Conservation (phyloP, 2,797 vertebrate species). For the Euthynnus affinis region DNA sequence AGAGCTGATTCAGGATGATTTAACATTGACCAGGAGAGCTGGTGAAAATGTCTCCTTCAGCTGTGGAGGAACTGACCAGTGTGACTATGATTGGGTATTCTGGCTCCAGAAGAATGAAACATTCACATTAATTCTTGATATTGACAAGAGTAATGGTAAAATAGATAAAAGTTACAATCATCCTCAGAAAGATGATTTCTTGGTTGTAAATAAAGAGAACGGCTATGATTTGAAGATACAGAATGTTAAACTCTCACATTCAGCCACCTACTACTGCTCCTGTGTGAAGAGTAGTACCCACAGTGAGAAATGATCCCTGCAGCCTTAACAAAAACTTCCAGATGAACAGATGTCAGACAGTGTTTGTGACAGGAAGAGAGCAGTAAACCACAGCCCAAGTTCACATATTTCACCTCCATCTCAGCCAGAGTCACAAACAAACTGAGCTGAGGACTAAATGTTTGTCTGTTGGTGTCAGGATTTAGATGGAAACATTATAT, state of each 20-base stretch:
- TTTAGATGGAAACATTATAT: background rate
- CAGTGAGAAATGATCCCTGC: constrained; percentile 33
- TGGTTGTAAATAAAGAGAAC: background rate
- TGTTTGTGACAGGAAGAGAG: background rate
- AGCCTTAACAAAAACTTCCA: constrained; percentile 46
- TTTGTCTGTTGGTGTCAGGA: no score
- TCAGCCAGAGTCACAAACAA: constrained; percentile 1
- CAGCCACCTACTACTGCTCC: constrained; percentile 40
- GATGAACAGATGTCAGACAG: constrained; percentile 6
- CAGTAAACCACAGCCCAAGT: constrained; percentile 18
- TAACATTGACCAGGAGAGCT: constrained; percentile 39
- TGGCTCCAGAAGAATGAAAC: constrained; percentile 47
- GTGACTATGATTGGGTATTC: rapidly evolving
- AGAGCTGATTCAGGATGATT: constrained; percentile 26
- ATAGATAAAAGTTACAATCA: background rate
- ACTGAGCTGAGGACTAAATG: background rate
- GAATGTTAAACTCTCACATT: background rate
- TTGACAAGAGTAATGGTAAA: rapidly evolving
- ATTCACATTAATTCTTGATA: background rate
- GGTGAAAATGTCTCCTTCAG: constrained; percentile 18
- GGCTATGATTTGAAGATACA: constrained; percentile 6
- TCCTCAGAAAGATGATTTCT: constrained; percentile 33
- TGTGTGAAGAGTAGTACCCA: background rate
- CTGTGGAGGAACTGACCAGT: constrained; percentile 10
- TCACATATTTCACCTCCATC: constrained; percentile 10